Conservation (phyloP, 1,140 invertebrate species). For the Orussus abietinus region DNA sequence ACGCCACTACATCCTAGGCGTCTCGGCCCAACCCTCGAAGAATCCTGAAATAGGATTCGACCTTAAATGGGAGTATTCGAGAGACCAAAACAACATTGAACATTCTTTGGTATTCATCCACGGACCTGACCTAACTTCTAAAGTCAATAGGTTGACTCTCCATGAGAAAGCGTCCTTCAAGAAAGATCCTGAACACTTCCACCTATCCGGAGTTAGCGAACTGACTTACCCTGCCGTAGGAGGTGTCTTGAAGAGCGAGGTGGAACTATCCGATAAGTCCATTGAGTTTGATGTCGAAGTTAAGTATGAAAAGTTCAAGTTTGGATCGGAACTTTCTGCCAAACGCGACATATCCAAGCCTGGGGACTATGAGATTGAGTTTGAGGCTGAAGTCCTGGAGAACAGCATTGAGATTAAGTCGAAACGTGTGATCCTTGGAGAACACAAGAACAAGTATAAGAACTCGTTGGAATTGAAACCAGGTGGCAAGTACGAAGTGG, state of each 20-base stretch:
- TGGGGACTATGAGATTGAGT: slow-evolving; percentile 60
- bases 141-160: slow-evolving; percentile 54
- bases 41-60: slow-evolving; percentile 61
- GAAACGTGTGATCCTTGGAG: slow-evolving; percentile 54
- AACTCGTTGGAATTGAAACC: slow-evolving; percentile 59
- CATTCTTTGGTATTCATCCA: slow-evolving; percentile 60
- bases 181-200: slow-evolving; percentile 34
- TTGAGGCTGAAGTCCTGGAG: slow-evolving; percentile 55
- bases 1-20: slow-evolving; percentile 22
- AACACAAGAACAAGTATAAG: slow-evolving; percentile 60
- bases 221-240: slow-evolving; percentile 56
- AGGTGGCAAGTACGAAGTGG: slow-evolving; percentile 62
- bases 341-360: slow-evolving; percentile 52
- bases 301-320: slow-evolving; percentile 56
- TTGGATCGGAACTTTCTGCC: slow-evolving; percentile 55
- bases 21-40: slow-evolving; percentile 35
- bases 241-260: slow-evolving; percentile 50
- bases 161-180: slow-evolving; percentile 46
- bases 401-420: slow-evolving; percentile 57
- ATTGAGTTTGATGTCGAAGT: slow-evolving; percentile 52
- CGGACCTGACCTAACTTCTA: slow-evolving; percentile 59
- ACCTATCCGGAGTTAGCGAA: slow-evolving; percentile 46
- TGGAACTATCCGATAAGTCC: slow-evolving; percentile 53
- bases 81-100: slow-evolving; percentile 25
- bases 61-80: slow-evolving; percentile 49